These are phyloP conservation scores for Drosophila paranaensis DNA, from an alignment of 2,888 invertebrate species.

Conservation along the genomic window DNA sequence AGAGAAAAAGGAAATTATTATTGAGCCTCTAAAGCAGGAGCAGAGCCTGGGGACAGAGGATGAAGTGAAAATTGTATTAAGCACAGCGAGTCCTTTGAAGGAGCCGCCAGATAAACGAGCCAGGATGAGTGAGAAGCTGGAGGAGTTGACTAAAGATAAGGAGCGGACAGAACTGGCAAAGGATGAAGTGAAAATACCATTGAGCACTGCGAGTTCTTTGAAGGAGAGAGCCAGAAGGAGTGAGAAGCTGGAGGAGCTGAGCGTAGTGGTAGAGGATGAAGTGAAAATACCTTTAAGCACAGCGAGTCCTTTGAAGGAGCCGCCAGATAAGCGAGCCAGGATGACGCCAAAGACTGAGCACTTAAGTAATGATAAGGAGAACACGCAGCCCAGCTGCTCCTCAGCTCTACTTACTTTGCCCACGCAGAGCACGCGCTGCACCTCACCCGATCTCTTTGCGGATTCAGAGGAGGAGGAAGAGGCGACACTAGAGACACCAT, in stretches of 20 bases:
- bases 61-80: neutral
- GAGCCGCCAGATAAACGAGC: constrained; percentile 64
- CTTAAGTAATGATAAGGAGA: constrained; percentile 41
- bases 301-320: constrained; percentile 50
- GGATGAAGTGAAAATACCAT: no score
- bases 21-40: constrained; percentile 12
- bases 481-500: neutral
- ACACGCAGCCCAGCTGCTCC: constrained; percentile 16
- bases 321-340: constrained; percentile 58
- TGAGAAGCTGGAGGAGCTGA: no score
- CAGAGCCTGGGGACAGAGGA: neutral
- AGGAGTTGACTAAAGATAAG: constrained; percentile 15
- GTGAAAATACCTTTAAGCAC: neutral
- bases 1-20: no score
- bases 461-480: constrained; percentile 79
- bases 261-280: neutral
- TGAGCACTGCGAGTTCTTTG: no score
- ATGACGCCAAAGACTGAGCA: neutral
- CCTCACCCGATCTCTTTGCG: constrained; percentile 83
- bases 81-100: constrained; percentile 42
- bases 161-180: constrained; percentile 11
- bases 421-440: constrained; percentile 56
- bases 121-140: neutral
- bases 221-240: no score
- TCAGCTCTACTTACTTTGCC: constrained; percentile 16